Evolutionary conservation across 2,888 invertebrate genomes (phyloP).

Genomic region (Melikaiella ostensackeni): DNA sequence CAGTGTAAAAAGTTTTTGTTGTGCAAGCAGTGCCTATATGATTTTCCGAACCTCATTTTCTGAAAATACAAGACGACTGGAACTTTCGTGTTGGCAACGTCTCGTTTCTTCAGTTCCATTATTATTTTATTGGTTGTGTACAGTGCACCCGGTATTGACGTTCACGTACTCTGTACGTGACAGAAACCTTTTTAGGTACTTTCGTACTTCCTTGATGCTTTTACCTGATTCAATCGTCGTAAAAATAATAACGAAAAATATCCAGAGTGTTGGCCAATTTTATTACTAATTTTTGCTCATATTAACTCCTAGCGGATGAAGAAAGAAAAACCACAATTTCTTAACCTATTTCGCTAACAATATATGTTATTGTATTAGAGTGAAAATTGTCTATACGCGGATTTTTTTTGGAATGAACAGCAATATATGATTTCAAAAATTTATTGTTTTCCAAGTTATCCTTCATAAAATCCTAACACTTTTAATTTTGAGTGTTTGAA

Average conservation of each 20-base stretch:
- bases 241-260: slow-evolving; percentile 34
- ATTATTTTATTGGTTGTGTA: slow-evolving; percentile 68
- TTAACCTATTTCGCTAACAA: background rate
- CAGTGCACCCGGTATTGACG: slow-evolving; percentile 60
- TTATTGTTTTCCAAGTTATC: too few species aligned
- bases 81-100: slow-evolving; percentile 22
- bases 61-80: background rate
- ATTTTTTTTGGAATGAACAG: too few species aligned
- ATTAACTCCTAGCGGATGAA: background rate
- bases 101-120: slow-evolving; percentile 60
- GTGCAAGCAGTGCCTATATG: background rate
- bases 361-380: too few species aligned
- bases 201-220: slow-evolving; percentile 55
- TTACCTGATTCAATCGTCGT: slow-evolving; percentile 65
- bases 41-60: slow-evolving; percentile 12
- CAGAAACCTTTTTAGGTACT: slow-evolving; percentile 63
- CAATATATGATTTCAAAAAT: too few species aligned
- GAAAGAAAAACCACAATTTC: background rate
- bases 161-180: slow-evolving; percentile 67
- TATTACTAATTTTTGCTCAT: background rate
- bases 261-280: slow-evolving; percentile 2
- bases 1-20: background rate
- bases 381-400: too few species aligned
- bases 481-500: too few species aligned
- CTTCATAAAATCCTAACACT: too few species aligned